Conservation (phyloP, 2,888 invertebrate species). For the Phania funesta region DNA sequence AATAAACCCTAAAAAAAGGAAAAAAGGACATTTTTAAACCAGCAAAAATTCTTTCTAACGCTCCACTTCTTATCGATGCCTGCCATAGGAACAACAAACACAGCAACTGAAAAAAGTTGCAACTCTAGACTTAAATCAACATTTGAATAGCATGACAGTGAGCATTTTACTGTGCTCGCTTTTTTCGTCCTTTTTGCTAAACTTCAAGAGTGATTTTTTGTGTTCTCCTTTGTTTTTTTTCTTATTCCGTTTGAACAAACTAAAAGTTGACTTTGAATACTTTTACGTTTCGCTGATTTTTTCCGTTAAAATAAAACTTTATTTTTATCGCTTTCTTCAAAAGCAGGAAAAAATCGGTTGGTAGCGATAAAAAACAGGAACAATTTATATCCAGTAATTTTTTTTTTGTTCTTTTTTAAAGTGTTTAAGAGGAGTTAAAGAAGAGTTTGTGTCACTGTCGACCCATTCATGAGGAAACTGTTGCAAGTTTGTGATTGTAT, state of each 20-base stretch:
- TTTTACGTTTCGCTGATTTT: constrained; percentile 78
- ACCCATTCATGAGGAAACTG: constrained; percentile 54
- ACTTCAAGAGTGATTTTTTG: constrained; percentile 29
- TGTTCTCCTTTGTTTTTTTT: constrained; percentile 11
- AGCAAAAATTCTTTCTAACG: constrained; percentile 44
- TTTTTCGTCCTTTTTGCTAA: constrained; percentile 1
- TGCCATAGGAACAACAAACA: background rate
- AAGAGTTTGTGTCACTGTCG: constrained; percentile 22
- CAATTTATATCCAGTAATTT: constrained; percentile 52
- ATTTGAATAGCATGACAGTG: constrained; percentile 68
- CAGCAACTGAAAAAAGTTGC: background rate
- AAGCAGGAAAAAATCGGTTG: background rate
- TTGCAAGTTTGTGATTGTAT: constrained; percentile 48
- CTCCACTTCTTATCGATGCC: constrained; percentile 59
- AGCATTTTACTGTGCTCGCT: constrained; percentile 29
- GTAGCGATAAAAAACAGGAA: background rate
- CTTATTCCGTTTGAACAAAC: constrained; percentile 16
- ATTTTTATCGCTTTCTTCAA: constrained; percentile 45
- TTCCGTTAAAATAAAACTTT: constrained; percentile 46
- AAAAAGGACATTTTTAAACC: background rate
- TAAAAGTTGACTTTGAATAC: constrained; percentile 77
- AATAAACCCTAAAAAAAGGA: constrained; percentile 31
- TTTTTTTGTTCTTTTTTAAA: background rate
- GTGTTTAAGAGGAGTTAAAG: constrained; percentile 12
- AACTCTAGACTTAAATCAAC: constrained; percentile 67